phyloP scores from a whole-genome alignment of 2,113 vertebrate genomes.

The Cryptomyrus ogoouensis region DNA sequence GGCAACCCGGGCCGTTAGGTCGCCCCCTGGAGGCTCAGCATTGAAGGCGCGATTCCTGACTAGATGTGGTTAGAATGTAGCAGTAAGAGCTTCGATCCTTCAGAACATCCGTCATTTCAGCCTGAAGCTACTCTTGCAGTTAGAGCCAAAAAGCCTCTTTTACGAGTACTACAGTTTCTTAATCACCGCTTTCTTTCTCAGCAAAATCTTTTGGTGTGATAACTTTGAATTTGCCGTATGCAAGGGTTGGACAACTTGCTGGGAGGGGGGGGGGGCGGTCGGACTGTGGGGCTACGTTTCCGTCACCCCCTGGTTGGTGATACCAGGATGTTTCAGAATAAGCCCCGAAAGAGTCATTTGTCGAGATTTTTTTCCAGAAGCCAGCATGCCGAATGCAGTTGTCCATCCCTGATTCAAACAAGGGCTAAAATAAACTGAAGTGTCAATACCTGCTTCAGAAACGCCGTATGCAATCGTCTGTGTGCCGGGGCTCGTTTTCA shows the following conservation, averaged over 20 bases:
- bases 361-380: not conserved
- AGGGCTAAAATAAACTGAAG: slow-evolving; percentile 16
- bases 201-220: not conserved
- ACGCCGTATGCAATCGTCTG: not conserved
- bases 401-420: slow-evolving; percentile 11
- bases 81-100: not conserved
- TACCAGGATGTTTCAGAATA: not conserved
- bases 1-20: not conserved
- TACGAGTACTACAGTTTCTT: not conserved
- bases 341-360: not conserved
- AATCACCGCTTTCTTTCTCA: not conserved
- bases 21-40: not conserved
- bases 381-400: not conserved
- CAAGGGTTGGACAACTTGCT: slow-evolving; percentile 36
- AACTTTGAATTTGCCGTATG: slow-evolving; percentile 18
- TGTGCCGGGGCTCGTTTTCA: not conserved
- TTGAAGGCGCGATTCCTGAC: not conserved
- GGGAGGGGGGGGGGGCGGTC: slow-evolving; percentile 11
- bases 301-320: not conserved
- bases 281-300: slow-evolving; percentile 12
- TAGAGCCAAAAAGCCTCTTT: not conserved
- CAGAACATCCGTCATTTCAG: not conserved
- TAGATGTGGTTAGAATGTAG: not conserved
- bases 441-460: not conserved
- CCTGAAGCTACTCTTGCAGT: not conserved